Base-by-base conservation (phyloP, 2,113 vertebrate genomes). In the Hirundichthys speculiger region DNA sequence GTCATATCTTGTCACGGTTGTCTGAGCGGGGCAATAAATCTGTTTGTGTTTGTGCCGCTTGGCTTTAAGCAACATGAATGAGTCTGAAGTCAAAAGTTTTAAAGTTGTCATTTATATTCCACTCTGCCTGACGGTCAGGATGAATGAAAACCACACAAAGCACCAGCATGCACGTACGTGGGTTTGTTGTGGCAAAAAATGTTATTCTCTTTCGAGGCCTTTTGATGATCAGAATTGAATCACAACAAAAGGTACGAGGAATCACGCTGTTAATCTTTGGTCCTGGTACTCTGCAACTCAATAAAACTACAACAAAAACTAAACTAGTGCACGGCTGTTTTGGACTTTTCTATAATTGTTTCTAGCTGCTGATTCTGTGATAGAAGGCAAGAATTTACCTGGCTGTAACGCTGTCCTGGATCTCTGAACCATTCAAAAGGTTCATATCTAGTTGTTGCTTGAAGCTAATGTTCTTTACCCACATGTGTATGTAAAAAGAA, bases 161-260 rank as follows among this genome's bases (percentile, higher is more conserved):
- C 30, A 34, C 30, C 30, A 34, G 11, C 7, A 10, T 34, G 30
- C 30, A 34, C 30, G 11, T 10, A 10, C 30, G 11, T 7, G 30
- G 6, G 7, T 34, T 34, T 34, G 4, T 34, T 34, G 30, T 34
- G 30, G 11, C 53, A 40, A 6, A 16, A 56, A 64, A 61, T 27
- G 15, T 0, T 50, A 14, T 41, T 52, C 59, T 70, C 13, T 41
- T 48, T 67, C 43, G 73, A 65, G 61, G 53, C 30, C 16, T 52
- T 58, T 34, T 47, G 56, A n/a, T 50, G 20, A 22, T 72, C 51
- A 47, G 15, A 69, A 45, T 64, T 24, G 42, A 63, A 73, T 48
- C 69, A n/a, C 19, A 2, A 10, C 72, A 40, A 14, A 56, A 75
- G 65, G 14, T 56, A 5, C 56, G 58, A 75, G 66, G 49, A 59